These are phyloP conservation scores for Mus spicilegus DNA, from an alignment of 2,113 vertebrate genomes.

Conservation along the genomic window DNA sequence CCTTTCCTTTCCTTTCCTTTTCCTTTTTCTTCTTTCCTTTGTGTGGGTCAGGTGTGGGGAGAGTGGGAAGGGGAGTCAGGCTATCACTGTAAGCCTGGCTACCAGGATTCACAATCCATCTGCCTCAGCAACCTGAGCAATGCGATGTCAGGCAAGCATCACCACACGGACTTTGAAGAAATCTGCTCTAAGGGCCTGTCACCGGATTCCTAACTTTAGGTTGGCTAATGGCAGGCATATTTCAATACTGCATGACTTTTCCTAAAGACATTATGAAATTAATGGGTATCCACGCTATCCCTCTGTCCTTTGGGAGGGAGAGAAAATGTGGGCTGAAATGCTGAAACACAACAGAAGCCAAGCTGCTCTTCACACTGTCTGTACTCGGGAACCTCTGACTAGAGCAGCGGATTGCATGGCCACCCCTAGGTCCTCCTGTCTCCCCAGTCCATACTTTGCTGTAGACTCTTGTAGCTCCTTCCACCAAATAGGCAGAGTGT, in stretches of 20 bases:
- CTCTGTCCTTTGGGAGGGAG: not conserved
- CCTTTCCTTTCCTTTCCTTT: not conserved
- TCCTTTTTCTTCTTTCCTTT: no score
- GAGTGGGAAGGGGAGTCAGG: not conserved
- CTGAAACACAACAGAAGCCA: no score
- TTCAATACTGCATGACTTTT: not conserved
- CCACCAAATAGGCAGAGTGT: not conserved
- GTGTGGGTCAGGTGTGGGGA: not conserved
- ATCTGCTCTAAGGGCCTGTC: not conserved
- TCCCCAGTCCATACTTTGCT: not conserved
- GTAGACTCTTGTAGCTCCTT: not conserved
- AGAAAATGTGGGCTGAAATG: not conserved
- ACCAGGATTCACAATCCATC: not conserved
- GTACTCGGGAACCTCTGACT: not conserved
- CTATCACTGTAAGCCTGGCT: not conserved
- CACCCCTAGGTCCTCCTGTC: not conserved
- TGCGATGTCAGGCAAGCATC: no score
- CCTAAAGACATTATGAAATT: not conserved
- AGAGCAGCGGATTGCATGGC: fast-evolving
- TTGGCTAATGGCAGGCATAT: not conserved
- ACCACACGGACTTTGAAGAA: not conserved
- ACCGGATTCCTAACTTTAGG: not conserved
- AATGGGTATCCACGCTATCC: not conserved
- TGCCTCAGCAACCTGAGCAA: not conserved
- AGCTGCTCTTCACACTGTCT: not conserved